Base-by-base conservation (phyloP, 1,140 invertebrate genomes). In the Monochamus saltuarius region DNA sequence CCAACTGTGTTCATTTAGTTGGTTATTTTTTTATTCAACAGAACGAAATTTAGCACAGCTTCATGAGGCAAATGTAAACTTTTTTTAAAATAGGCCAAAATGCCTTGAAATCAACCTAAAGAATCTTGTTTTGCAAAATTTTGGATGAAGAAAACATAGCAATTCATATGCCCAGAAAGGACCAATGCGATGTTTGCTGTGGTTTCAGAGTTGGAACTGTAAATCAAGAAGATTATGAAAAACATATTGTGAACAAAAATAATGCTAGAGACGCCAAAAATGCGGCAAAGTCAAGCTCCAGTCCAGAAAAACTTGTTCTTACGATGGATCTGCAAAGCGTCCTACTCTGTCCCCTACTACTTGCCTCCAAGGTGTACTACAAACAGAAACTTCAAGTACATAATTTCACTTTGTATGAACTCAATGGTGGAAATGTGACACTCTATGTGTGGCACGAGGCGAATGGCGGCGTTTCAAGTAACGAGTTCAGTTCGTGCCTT, bases 401-500 rank as follows among this genome's bases (percentile, higher is more conserved):
- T 55, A 66, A 71, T 60, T 67, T 66, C 29, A 64, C 65, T 14
- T 53, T 71, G 11, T 73, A 73, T 45, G 43, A 51, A 29, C 47
- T 66, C 7, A 66, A 67, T 56, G 59, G 59, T 53, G 61, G 61
- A 56, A 58, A 73, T 58, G 72, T 71, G 6, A 38, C 52, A 49
- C 49, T 72, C 8, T 69, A 72, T 66, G 61, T 73, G n/a, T 72
- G 70, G 68, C 62, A 74, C 62, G 68, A 74, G 64, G 67, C 53
- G 11, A 61, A 72, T 40, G 71, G 70, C 9, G 67, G 67, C n/a
- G 68, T 72, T 40, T 61, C 64, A 8, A 49, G 49, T n/a, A n/a
- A n/a, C n/a, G n/a, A n/a, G n/a, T n/a, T n/a, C n/a, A n/a, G n/a
- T n/a, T n/a, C n/a, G n/a, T n/a, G n/a, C n/a, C n/a, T n/a, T n/a